Conservation (phyloP, 2,888 invertebrate species). For the Mimumesa dahlbomi region DNA sequence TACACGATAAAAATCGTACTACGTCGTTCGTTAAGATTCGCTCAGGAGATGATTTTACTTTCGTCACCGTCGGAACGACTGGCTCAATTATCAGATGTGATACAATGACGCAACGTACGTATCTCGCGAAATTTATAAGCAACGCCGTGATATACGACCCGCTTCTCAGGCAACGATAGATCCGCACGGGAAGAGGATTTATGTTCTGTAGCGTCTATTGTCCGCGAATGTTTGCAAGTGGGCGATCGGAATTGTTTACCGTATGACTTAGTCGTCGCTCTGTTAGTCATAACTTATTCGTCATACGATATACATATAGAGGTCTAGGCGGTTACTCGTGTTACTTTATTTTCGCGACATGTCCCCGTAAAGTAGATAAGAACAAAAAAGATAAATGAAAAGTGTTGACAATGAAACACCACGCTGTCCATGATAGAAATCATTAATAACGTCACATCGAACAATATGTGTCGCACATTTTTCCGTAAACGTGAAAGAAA, state of each 20-base stretch:
- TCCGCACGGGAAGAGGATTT: slow-evolving; percentile 54
- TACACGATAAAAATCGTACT: too few relatives aligned
- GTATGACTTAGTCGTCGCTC: slow-evolving; percentile 47
- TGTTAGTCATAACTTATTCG: slow-evolving; percentile 67
- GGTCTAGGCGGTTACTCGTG: neutral
- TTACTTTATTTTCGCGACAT: slow-evolving; percentile 18
- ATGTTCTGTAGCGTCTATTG: slow-evolving; percentile 60
- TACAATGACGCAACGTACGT: neutral
- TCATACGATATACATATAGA: slow-evolving; percentile 62
- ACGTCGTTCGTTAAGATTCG: too few relatives aligned
- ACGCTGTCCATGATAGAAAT: slow-evolving; percentile 1
- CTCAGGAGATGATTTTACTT: too few relatives aligned
- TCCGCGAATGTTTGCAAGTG: slow-evolving; percentile 63
- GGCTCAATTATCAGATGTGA: slow-evolving; percentile 12
- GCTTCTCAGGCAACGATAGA: slow-evolving; percentile 43
- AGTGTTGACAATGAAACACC: slow-evolving; percentile 38
- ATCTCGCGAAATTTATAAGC: slow-evolving; percentile 23
- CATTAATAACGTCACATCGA: slow-evolving; percentile 21
- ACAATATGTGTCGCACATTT: slow-evolving; percentile 5
- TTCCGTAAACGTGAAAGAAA: neutral
- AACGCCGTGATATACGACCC: slow-evolving; percentile 30
- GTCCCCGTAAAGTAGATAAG: slow-evolving; percentile 18
- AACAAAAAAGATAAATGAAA: neutral
- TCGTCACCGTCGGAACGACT: too few relatives aligned
- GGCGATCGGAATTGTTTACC: slow-evolving; percentile 64